phyloP scores from a whole-genome alignment of 2,888 invertebrate genomes.

The Doris montereyensis region DNA sequence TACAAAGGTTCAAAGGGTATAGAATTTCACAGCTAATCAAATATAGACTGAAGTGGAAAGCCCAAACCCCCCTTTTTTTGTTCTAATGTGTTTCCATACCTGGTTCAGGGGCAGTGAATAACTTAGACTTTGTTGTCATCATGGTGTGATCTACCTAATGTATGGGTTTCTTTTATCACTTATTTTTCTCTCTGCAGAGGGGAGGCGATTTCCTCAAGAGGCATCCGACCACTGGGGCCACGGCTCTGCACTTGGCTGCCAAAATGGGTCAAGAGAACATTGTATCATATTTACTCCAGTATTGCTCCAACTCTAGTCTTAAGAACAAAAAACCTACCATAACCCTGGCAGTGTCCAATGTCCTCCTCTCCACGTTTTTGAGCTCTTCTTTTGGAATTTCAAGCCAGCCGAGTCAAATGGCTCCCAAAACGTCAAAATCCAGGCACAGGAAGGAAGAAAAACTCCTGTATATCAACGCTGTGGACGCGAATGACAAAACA shows the following conservation, averaged over 20 bases:
- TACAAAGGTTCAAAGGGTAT: no score
- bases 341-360: neutral
- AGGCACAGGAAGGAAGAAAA: constrained; percentile 20
- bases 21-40: no score
- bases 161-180: no score
- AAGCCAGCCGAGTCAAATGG: neutral
- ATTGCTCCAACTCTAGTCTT: constrained; percentile 41
- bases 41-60: no score
- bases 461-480: constrained; percentile 61
- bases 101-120: no score
- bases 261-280: constrained; percentile 58
- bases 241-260: constrained; percentile 61
- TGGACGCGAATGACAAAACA: constrained; percentile 61
- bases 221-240: constrained; percentile 57
- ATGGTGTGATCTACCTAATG: no score
- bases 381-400: neutral
- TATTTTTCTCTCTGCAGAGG: constrained; percentile 51
- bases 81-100: no score
- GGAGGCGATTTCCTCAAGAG: constrained; percentile 61
- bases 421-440: neutral
- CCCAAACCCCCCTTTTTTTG: no score
- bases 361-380: neutral
- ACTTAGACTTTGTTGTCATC: no score
- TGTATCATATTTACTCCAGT: constrained; percentile 55
- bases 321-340: neutral